These are phyloP conservation scores for Synergus gifuensis DNA, from an alignment of 2,888 invertebrate genomes.

Conservation along the genomic window DNA sequence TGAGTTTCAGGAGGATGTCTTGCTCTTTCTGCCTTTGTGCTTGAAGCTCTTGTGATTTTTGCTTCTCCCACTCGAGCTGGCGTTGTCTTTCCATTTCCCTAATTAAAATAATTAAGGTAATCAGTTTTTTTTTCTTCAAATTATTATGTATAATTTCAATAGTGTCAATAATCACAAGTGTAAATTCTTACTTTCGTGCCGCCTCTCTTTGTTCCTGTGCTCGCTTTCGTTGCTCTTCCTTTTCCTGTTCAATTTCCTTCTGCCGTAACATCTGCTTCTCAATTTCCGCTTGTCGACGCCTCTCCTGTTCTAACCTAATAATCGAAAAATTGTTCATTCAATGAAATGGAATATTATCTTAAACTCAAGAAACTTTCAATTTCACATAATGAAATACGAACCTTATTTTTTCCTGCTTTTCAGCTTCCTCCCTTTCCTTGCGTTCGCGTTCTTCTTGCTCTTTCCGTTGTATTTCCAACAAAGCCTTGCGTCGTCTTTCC, in stretches of 20 bases:
- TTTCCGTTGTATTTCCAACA: slow-evolving; percentile 93
- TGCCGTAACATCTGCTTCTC: slow-evolving; percentile 89
- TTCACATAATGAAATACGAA: slow-evolving; percentile 65
- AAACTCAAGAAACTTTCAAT: not conserved
- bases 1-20: slow-evolving; percentile 89
- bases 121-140: slow-evolving; percentile 20
- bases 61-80: slow-evolving; percentile 97
- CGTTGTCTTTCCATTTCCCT: slow-evolving; percentile 96
- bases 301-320: slow-evolving; percentile 82
- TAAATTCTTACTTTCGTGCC: slow-evolving; percentile 82
- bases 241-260: slow-evolving; percentile 85
- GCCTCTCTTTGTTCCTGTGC: slow-evolving; percentile 89
- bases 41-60: slow-evolving; percentile 91
- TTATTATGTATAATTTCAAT: too few species aligned
- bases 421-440: slow-evolving; percentile 94
- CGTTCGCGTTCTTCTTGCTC: slow-evolving; percentile 96
- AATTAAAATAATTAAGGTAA: slow-evolving; percentile 45
- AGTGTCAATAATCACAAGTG: not conserved
- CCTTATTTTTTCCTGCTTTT: slow-evolving; percentile 90
- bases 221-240: slow-evolving; percentile 88
- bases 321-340: slow-evolving; percentile 24
- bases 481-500: slow-evolving; percentile 91
- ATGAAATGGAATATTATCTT: too few species aligned
- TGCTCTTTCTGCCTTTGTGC: slow-evolving; percentile 92
- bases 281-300: slow-evolving; percentile 92